phyloP scores from a whole-genome alignment of 1,140 invertebrate genomes.

The Thaumatotibia leucotreta region DNA sequence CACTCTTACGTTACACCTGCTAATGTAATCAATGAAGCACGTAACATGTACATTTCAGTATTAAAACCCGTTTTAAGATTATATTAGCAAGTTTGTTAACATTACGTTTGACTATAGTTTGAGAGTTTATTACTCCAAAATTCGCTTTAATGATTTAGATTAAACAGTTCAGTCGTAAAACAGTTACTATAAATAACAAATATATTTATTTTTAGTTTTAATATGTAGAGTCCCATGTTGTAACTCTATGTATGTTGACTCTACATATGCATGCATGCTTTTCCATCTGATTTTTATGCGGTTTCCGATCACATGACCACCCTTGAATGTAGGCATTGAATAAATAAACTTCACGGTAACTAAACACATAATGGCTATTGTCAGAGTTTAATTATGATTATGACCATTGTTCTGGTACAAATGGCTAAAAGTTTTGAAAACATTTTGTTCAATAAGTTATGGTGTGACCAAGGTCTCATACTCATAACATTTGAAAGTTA shows the following conservation, averaged over 20 bases:
- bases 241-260: no score
- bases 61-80: neutral
- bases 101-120: neutral
- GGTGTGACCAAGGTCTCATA: neutral
- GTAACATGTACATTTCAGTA: neutral
- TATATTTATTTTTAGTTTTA: neutral
- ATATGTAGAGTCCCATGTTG: no score
- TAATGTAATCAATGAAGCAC: conserved; percentile 6
- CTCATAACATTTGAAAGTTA: neutral
- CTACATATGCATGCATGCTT: neutral
- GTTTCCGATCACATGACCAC: neutral
- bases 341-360: neutral
- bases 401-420: neutral
- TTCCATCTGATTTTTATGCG: neutral
- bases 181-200: neutral
- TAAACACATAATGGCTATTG: conserved; percentile 8
- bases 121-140: neutral
- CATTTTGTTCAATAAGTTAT: neutral
- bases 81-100: neutral
- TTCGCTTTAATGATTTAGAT: neutral
- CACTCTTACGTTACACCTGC: neutral
- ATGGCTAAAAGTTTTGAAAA: neutral
- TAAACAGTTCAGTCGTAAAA: neutral
- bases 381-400: neutral
- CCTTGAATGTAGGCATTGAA: neutral